These are phyloP conservation scores for Probosciger aterrimus DNA, from an alignment of 2,113 vertebrate species.

Conservation along the genomic window DNA sequence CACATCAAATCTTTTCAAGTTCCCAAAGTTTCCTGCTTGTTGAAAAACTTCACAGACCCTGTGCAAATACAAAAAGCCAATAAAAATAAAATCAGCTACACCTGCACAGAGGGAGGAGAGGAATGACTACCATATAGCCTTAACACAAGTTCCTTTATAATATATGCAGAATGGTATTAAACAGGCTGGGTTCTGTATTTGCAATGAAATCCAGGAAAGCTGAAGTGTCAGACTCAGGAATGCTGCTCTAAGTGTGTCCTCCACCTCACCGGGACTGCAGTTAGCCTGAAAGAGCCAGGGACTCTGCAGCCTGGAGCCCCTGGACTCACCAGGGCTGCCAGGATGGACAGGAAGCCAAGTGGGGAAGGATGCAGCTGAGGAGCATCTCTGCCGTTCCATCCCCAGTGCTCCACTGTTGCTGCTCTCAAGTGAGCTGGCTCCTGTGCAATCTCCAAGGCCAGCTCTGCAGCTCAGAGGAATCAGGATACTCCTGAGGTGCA, in stretches of 20 bases:
- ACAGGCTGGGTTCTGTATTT: neutral
- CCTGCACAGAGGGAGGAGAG: neutral
- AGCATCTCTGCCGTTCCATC: neutral
- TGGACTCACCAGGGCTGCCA: fast-evolving
- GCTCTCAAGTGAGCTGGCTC: fast-evolving
- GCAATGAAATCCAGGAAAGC: neutral
- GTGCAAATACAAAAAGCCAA: neutral
- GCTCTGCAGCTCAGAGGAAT: neutral
- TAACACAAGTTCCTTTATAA: neutral
- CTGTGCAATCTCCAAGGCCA: neutral
- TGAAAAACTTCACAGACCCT: neutral
- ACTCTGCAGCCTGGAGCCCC: fast-evolving
- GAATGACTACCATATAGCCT: fast-evolving
- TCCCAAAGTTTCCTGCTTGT: neutral
- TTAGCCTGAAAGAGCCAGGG: neutral
- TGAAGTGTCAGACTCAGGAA: neutral
- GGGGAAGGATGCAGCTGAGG: neutral
- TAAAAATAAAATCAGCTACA: neutral
- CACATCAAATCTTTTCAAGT: neutral
- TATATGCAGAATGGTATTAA: neutral
- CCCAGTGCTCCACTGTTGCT: too few species aligned
- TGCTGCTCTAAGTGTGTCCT: neutral
- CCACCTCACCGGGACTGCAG: fast-evolving
- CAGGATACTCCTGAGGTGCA: neutral
- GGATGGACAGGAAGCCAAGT: neutral